phyloP scores from a whole-genome alignment of 2,113 vertebrate species.

The Elachura formosa region DNA sequence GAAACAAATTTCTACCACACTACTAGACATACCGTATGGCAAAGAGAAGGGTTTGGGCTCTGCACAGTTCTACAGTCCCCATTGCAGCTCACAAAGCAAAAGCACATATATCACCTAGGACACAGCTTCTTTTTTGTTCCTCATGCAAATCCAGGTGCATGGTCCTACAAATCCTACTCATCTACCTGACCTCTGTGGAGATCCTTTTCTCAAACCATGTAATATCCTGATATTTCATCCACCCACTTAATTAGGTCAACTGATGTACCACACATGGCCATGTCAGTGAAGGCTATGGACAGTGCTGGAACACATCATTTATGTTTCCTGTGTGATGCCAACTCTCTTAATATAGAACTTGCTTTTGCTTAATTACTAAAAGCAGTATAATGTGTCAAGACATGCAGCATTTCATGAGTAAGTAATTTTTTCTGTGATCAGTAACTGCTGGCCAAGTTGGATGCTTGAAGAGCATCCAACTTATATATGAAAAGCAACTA shows the following conservation, averaged over 20 bases:
- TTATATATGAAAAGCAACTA: not conserved
- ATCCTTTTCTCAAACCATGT: not conserved
- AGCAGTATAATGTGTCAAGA: not conserved
- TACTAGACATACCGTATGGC: not conserved
- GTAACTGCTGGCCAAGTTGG: not conserved
- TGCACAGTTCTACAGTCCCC: not conserved
- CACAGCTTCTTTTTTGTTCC: not conserved
- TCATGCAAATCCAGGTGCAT: not conserved
- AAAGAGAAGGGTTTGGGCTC: not conserved
- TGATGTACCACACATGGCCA: not conserved
- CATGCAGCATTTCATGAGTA: not conserved
- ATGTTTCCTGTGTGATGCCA: not conserved
- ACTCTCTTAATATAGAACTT: not conserved
- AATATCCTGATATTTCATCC: not conserved
- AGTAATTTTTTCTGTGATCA: not conserved
- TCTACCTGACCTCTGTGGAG: not conserved
- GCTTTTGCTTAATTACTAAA: not conserved
- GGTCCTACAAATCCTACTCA: not conserved
- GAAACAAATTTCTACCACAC: not conserved
- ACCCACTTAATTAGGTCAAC: not conserved
- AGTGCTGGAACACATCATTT: not conserved
- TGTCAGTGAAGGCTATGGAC: not conserved
- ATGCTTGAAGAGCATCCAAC: not conserved
- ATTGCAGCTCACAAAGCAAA: not conserved
- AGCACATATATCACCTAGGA: fast-evolving